Base-by-base conservation (phyloP, 1,140 invertebrate species). In the Archivesica marissinica region DNA sequence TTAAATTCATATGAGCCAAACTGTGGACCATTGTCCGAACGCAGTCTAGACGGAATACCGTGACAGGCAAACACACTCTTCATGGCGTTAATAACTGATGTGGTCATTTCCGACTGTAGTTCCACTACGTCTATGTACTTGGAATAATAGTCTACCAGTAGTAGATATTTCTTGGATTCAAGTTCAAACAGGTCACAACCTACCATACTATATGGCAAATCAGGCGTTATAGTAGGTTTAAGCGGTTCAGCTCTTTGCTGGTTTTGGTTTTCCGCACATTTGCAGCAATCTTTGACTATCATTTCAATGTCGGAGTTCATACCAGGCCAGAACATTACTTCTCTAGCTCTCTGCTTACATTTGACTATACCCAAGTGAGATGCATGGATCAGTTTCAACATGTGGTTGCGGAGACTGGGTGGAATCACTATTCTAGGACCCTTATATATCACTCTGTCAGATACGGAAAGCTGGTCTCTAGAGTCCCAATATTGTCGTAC, bases 251-350 rank as follows among this genome's bases (percentile, higher is more conserved):
- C 15, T 47, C 59, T 35, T 77, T 88, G 88, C 33, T 80, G 33
- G 13, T 77, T 78, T 30, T 77, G 44, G 38, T 75, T 56, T 50
- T 39, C 38, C 23, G 64, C 83, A 81, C 94, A 95, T 59, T 81
- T 88, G 75, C 88, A 35, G 92, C 94, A 95, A 74, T 91, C 90
- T 30, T 83, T 82, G 47, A 95, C 89, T n/a, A 92, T 90, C n/a
- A n/a, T n/a, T n/a, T n/a, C n/a, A 52, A 95, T 94, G 52, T 95
- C 90, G 44, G 92, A 90, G 59, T 90, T 90, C 88, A 95, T 94
- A 20, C 89, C 7, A 47, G 44, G 87, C 35, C 93, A 94, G 87
- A 89, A 95, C 74, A 95, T 87, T 30, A 90, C 79, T 77, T 94
- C 89, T 86, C 92, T 88, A 23, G 94, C 93, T 84, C 90, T 79